A percentile compares a stretch with the other conserved stretches of the same genome.
Evolutionary conservation across 1,140 invertebrate genomes (phyloP).

Genomic region (Drosophila guanche): DNA sequence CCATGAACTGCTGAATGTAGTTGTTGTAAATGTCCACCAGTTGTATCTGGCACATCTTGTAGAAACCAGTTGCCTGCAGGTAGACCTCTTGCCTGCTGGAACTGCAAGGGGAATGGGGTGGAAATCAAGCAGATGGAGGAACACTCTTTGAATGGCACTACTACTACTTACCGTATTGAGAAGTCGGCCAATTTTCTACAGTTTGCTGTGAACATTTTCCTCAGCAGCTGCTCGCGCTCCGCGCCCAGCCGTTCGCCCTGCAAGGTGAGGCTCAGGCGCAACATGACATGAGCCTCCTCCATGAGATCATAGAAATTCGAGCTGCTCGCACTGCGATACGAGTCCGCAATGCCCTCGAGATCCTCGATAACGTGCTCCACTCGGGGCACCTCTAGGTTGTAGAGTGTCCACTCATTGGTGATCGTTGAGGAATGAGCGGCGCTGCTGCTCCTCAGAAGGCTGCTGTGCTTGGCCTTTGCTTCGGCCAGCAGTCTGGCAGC

Average conservation of each 20-base stretch:
- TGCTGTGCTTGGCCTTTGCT: constrained; percentile 76
- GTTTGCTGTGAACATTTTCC: constrained; percentile 67
- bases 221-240: constrained; percentile 64
- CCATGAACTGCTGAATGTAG: constrained; percentile 53
- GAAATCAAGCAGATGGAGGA: background rate
- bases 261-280: constrained; percentile 66
- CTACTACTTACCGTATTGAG: constrained; percentile 68
- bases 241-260: constrained; percentile 60
- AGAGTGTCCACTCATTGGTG: constrained; percentile 87
- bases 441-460: constrained; percentile 66
- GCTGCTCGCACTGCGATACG: constrained; percentile 86
- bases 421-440: constrained; percentile 48
- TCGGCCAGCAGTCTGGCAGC: constrained; percentile 74
- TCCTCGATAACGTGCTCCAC: constrained; percentile 87
- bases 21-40: constrained; percentile 77
- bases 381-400: constrained; percentile 86
- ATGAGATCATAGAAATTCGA: constrained; percentile 79
- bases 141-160: background rate
- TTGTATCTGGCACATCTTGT: constrained; percentile 80
- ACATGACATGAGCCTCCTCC: constrained; percentile 81
- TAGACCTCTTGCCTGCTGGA: constrained; percentile 76
- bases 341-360: constrained; percentile 87
- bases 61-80: constrained; percentile 77
- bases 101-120: constrained; percentile 26
- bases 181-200: constrained; percentile 79